Conservation (phyloP, 2,888 invertebrate species). For the Coenonympha arcania region DNA sequence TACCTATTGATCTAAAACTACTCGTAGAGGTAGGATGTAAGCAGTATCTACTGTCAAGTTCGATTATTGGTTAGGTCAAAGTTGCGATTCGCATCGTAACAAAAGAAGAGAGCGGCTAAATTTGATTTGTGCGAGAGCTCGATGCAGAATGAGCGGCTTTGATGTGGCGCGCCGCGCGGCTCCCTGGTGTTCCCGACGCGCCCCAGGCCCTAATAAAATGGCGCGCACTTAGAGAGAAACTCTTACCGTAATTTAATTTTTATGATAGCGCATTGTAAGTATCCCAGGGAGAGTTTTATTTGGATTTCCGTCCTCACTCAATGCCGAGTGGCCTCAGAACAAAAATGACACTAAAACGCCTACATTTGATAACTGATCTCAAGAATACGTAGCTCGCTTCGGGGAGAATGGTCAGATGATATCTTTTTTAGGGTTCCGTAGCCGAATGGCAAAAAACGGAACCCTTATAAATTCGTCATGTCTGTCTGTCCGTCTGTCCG, state of each 20-base stretch:
- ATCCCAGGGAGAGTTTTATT: slow-evolving; percentile 58
- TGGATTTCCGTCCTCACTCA: slow-evolving; percentile 23
- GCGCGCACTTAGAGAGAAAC: slow-evolving; percentile 68
- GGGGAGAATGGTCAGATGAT: neutral
- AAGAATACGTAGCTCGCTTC: neutral
- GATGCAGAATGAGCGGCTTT: slow-evolving; percentile 57
- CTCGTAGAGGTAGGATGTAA: no score
- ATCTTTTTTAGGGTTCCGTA: no score
- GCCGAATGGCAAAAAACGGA: no score
- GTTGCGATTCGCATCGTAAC: slow-evolving; percentile 43
- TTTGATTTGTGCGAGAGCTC: slow-evolving; percentile 64
- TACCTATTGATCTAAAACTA: no score
- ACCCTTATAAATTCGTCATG: no score
- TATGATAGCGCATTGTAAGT: slow-evolving; percentile 71
- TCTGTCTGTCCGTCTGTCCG: no score
- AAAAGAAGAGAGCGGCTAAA: slow-evolving; percentile 68
- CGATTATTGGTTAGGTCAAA: slow-evolving; percentile 36
- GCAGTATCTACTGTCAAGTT: neutral
- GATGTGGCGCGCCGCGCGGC: slow-evolving; percentile 68
- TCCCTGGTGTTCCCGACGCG: slow-evolving; percentile 38
- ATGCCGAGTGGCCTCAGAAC: slow-evolving; percentile 7
- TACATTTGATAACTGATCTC: slow-evolving; percentile 9
- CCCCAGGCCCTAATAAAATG: slow-evolving; percentile 51
- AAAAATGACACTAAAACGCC: neutral
- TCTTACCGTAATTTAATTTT: slow-evolving; percentile 72